Evolutionary conservation across 2,888 invertebrate genomes (phyloP).

Genomic region (Scaptodrosophila latifasciaeformis): DNA sequence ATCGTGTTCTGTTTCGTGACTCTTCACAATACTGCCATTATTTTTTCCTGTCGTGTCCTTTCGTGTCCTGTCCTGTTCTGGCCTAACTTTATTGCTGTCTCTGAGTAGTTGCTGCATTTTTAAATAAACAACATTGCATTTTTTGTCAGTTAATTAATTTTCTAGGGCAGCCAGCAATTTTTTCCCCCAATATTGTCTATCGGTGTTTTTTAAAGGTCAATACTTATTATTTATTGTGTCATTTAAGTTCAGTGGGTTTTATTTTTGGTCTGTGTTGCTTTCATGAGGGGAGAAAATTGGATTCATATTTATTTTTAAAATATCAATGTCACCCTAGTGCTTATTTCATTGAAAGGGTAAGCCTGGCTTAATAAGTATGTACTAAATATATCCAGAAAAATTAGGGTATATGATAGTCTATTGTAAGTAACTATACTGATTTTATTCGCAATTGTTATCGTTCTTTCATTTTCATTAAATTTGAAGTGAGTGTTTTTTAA

Average conservation of each 20-base stretch:
- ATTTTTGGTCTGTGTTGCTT: too few relatives aligned
- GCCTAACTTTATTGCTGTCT: neutral
- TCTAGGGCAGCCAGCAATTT: too few relatives aligned
- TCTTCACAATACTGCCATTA: neutral
- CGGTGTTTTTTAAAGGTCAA: conserved; percentile 9
- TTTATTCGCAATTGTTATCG: too few relatives aligned
- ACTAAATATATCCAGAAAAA: too few relatives aligned
- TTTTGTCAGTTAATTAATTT: conserved; percentile 55
- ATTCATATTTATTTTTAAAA: conserved; percentile 6
- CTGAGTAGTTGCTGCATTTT: conserved; percentile 12
- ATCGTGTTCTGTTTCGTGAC: conserved; percentile 13
- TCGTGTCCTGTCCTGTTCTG: neutral
- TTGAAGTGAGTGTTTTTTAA: too few relatives aligned
- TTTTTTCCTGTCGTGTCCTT: neutral
- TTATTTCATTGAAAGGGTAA: too few relatives aligned
- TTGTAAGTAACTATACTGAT: too few relatives aligned
- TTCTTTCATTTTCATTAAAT: too few relatives aligned
- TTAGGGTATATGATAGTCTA: too few relatives aligned
- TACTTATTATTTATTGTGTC: conserved; percentile 16
- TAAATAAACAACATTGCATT: conserved; percentile 37
- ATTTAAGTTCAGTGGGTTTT: neutral
- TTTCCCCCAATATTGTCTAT: neutral
- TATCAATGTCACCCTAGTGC: too few relatives aligned
- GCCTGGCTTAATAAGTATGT: too few relatives aligned
- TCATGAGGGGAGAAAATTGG: too few relatives aligned